Evolutionary conservation across 2,113 vertebrate species (phyloP).

Genomic region (Carettochelys insculpta): DNA sequence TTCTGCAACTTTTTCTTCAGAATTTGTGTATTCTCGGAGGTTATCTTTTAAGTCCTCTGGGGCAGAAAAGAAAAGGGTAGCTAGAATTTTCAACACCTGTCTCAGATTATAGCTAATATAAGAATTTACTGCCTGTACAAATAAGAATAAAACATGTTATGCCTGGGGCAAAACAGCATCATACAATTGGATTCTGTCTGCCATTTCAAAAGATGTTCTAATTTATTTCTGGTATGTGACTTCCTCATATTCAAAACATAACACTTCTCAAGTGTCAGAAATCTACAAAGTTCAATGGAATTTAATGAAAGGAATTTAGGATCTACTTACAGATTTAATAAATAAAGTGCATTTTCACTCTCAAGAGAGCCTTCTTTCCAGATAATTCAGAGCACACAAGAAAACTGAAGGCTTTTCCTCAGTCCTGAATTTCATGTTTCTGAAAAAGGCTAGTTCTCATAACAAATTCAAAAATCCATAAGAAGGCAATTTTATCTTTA

Average conservation of each 20-base stretch:
- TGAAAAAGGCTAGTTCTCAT: conserved; percentile 1
- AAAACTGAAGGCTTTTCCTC: conserved; percentile 5
- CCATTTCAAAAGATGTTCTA: not conserved
- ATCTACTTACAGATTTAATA: conserved; percentile 4
- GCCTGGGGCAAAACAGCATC: not conserved
- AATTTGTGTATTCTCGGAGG: not conserved
- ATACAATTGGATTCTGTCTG: not conserved
- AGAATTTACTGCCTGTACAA: not conserved
- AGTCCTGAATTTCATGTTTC: not conserved
- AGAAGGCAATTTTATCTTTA: not conserved
- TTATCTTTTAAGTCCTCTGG: not conserved
- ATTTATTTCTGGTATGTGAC: not conserved
- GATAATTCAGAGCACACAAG: not conserved
- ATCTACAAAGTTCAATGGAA: not conserved
- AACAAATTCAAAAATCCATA: not conserved
- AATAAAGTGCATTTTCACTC: conserved; percentile 11
- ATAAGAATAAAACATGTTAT: conserved; percentile 26
- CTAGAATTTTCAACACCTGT: not conserved
- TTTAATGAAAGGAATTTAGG: conserved; percentile 14
- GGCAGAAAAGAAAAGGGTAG: not conserved
- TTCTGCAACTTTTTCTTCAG: not conserved
- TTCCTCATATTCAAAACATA: not conserved
- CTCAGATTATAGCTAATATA: not conserved
- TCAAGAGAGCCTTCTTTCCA: not conserved
- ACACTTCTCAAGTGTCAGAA: not conserved